These are phyloP conservation scores for Sphaeramia orbicularis DNA, from an alignment of 2,797 vertebrate genomes.

Conservation along the genomic window DNA sequence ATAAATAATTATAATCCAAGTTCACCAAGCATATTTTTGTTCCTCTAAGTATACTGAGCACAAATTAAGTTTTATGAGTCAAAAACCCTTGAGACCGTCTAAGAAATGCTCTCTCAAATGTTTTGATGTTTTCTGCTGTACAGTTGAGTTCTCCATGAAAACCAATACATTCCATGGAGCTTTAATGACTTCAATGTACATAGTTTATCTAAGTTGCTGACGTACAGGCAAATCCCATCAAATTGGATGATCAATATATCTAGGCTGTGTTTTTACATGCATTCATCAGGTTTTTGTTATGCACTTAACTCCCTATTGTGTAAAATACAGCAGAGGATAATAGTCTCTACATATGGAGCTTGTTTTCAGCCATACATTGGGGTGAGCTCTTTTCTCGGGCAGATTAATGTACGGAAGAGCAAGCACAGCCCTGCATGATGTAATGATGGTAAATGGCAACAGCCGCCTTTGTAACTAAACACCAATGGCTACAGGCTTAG, in stretches of 20 bases:
- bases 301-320: no score
- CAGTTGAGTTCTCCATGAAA: conserved; percentile 30
- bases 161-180: conserved; percentile 30
- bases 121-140: conserved; percentile 36
- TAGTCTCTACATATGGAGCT: conserved; percentile 18
- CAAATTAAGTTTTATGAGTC: conserved; percentile 2
- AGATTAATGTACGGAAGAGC: conserved; percentile 66
- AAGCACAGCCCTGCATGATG: conserved; percentile 45
- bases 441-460: conserved; percentile 52
- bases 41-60: no score
- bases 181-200: conserved; percentile 32
- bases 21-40: no score
- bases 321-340: conserved; percentile 8
- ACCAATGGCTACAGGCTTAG: conserved; percentile 50
- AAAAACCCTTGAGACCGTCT: not conserved
- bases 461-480: conserved; percentile 55
- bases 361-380: conserved; percentile 10
- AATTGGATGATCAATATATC: not conserved
- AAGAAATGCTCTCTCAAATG: conserved; percentile 6
- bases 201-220: conserved; percentile 13
- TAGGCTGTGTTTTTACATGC: not conserved
- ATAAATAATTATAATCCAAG: no score
- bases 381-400: conserved; percentile 52
- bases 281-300: no score
- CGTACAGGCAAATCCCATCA: not conserved